These are phyloP conservation scores for Ibycter americanus DNA, from an alignment of 2,797 vertebrate species.

Conservation along the genomic window DNA sequence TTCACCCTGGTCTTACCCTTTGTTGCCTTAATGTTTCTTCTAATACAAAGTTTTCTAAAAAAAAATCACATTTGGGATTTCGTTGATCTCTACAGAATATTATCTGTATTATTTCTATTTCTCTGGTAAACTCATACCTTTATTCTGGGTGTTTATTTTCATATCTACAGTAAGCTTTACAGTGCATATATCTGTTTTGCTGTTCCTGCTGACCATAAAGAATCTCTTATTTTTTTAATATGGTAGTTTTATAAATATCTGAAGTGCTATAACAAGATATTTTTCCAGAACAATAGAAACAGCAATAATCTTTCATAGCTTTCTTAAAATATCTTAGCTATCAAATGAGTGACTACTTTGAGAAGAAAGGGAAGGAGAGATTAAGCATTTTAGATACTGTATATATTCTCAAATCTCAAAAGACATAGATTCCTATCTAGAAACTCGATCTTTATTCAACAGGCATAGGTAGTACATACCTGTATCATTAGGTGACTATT, in stretches of 20 bases:
- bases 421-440: not conserved
- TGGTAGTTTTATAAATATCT: slow-evolving; percentile 10
- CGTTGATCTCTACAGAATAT: slow-evolving; percentile 54
- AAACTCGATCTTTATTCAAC: not conserved
- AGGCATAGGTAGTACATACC: not conserved
- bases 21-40: slow-evolving; percentile 57
- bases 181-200: not conserved
- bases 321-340: not conserved
- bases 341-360: not conserved
- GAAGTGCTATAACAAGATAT: not conserved
- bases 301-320: not conserved
- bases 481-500: not conserved
- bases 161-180: not conserved
- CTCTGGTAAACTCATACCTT: not conserved
- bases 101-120: slow-evolving; percentile 48
- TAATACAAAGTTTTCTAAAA: slow-evolving; percentile 70
- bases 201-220: not conserved
- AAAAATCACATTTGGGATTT: slow-evolving; percentile 58
- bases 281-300: slow-evolving; percentile 5
- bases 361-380: not conserved
- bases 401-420: not conserved
- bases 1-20: slow-evolving; percentile 9
- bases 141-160: slow-evolving; percentile 42
- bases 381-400: not conserved
- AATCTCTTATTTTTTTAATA: not conserved